phyloP scores from a whole-genome alignment of 2,113 vertebrate genomes.

The Cryptotis parvus region DNA sequence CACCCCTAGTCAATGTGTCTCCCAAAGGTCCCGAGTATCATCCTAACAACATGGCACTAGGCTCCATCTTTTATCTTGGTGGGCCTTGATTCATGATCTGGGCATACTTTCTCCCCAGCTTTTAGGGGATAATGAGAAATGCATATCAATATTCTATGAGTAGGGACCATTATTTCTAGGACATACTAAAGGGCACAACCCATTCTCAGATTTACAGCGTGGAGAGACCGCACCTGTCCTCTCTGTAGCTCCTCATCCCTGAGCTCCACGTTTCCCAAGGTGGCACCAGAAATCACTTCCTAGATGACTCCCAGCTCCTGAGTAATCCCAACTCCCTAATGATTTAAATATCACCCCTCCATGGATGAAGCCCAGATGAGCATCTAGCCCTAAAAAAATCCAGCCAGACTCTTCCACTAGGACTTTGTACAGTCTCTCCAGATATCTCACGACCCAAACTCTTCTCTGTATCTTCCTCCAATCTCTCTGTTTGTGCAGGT shows the following conservation, averaged over 20 bases:
- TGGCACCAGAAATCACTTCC: neutral
- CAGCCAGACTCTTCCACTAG: neutral
- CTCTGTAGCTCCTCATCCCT: neutral
- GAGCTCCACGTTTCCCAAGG: neutral
- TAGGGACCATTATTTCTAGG: neutral
- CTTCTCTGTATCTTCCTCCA: neutral
- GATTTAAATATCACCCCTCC: neutral
- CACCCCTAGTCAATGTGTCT: accelerated
- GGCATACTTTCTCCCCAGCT: neutral
- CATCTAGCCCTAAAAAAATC: neutral
- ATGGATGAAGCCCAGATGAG: neutral
- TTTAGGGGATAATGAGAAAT: neutral
- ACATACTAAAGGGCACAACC: neutral
- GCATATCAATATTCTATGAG: neutral
- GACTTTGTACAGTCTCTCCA: neutral
- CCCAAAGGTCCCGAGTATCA: neutral
- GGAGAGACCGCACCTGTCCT: neutral
- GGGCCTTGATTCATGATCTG: neutral
- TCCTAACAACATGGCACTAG: neutral
- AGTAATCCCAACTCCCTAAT: neutral
- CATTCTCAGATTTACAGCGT: too few species aligned
- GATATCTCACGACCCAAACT: neutral
- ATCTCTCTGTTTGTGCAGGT: neutral
- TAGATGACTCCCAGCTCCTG: neutral
- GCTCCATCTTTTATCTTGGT: neutral